Evolutionary conservation across 2,888 invertebrate genomes (phyloP).

Genomic region (Drosophila fulvimacula): DNA sequence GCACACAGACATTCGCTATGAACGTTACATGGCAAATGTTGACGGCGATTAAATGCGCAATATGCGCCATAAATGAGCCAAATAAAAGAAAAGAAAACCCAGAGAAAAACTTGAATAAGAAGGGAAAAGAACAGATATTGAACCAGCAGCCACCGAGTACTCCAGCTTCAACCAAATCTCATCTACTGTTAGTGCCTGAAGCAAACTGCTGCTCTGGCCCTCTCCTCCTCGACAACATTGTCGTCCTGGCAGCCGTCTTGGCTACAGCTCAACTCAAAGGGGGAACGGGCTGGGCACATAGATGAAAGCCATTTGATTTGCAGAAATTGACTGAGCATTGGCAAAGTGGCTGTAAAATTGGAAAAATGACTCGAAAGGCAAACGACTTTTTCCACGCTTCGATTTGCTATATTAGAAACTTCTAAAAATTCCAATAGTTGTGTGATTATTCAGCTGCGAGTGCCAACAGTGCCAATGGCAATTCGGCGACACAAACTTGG

Average conservation of each 20-base stretch:
- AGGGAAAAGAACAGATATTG: constrained; percentile 13
- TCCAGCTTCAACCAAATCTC: neutral
- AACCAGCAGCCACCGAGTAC: constrained; percentile 2
- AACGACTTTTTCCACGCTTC: neutral
- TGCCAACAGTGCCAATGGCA: constrained; percentile 43
- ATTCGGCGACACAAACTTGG: constrained; percentile 5
- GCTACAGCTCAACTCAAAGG: constrained; percentile 33
- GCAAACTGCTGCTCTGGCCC: constrained; percentile 7
- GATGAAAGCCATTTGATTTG: constrained; percentile 68
- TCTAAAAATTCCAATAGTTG: constrained; percentile 51
- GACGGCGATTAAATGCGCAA: constrained; percentile 76
- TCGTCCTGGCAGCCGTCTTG: constrained; percentile 56
- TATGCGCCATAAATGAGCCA: constrained; percentile 78
- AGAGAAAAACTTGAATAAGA: constrained; percentile 52
- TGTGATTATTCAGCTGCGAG: constrained; percentile 33
- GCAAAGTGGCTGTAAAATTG: constrained; percentile 75
- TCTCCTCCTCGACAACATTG: constrained; percentile 32
- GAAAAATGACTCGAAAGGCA: constrained; percentile 28
- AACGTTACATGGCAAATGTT: constrained; percentile 54
- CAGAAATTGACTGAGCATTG: constrained; percentile 76
- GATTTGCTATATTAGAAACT: constrained; percentile 56
- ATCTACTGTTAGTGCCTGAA: constrained; percentile 20
- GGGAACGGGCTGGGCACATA: constrained; percentile 12
- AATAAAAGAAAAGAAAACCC: constrained; percentile 56
- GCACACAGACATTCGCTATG: constrained; percentile 18